A percentile compares a stretch with the other conserved stretches of the same genome.
phyloP scores from a whole-genome alignment of 2,113 vertebrate species.

The Seriola rivoliana region DNA sequence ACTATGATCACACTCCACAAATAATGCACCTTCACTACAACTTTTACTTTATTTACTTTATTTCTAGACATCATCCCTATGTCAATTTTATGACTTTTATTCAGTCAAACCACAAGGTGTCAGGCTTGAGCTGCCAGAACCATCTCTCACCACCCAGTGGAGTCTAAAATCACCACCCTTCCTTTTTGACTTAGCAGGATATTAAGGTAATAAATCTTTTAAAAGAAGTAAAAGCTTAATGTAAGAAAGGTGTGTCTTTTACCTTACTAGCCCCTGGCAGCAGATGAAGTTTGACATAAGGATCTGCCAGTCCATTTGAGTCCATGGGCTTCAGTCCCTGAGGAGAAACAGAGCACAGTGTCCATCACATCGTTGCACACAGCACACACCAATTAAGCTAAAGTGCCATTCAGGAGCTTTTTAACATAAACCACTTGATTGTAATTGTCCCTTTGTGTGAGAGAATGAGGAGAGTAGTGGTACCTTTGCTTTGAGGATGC shows the following conservation, averaged over 20 bases:
- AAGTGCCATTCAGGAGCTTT: slow-evolving; percentile 64
- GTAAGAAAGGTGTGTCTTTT: slow-evolving; percentile 49
- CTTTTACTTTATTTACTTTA: not conserved
- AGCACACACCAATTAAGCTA: slow-evolving; percentile 45
- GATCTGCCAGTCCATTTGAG: slow-evolving; percentile 95
- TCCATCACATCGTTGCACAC: slow-evolving; percentile 37
- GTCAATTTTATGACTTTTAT: not conserved
- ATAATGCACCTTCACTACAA: not conserved
- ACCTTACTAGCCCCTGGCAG: slow-evolving; percentile 98
- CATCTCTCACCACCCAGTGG: not conserved
- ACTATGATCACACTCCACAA: not conserved
- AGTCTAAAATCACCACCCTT: slow-evolving; percentile 10
- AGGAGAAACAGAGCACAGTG: slow-evolving; percentile 29
- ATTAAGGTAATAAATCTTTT: slow-evolving; percentile 31
- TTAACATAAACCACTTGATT: slow-evolving; percentile 56
- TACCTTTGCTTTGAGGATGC: slow-evolving; percentile 95
- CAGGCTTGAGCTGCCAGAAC: slow-evolving; percentile 68
- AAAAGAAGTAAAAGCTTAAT: slow-evolving; percentile 34
- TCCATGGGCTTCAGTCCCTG: slow-evolving; percentile 98
- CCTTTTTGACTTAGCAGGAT: slow-evolving; percentile 10
- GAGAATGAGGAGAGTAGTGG: slow-evolving; percentile 39
- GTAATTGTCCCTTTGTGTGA: slow-evolving; percentile 47
- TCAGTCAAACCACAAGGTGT: slow-evolving; percentile 73
- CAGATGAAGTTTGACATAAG: slow-evolving; percentile 96
- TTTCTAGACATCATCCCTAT: not conserved